A percentile compares a stretch with the other conserved stretches of the same genome.
phyloP scores from a whole-genome alignment of 1,140 invertebrate genomes.

The Parapsyche elsis region DNA sequence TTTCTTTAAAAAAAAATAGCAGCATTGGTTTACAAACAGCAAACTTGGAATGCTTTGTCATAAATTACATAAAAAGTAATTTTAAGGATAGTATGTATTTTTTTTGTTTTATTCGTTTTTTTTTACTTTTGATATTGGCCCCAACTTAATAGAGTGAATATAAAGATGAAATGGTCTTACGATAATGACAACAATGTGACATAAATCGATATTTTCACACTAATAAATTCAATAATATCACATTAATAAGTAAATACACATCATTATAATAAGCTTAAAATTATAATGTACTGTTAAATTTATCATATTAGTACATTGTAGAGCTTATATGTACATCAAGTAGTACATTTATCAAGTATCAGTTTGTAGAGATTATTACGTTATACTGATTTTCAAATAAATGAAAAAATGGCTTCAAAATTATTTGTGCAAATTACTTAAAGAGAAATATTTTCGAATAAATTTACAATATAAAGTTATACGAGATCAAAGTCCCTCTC shows the following conservation, averaged over 20 bases:
- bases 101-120: background rate
- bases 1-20: background rate
- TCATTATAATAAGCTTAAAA: constrained; percentile 13
- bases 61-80: background rate
- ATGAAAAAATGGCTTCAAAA: constrained; percentile 38
- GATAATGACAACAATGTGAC: constrained; percentile 17
- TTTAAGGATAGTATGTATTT: background rate
- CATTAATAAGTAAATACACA: background rate
- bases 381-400: constrained; percentile 33
- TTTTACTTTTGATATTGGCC: constrained; percentile 23
- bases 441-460: constrained; percentile 25
- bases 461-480: constrained; percentile 40
- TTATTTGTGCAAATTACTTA: constrained; percentile 32
- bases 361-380: constrained; percentile 7
- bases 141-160: constrained; percentile 11
- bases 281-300: constrained; percentile 2
- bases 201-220: background rate
- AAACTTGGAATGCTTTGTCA: constrained; percentile 20
- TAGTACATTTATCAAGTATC: background rate
- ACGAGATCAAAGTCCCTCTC: constrained; percentile 55
- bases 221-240: background rate
- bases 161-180: constrained; percentile 17
- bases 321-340: too few species aligned
- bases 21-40: constrained; percentile 3
- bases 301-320: background rate